Evolutionary conservation across 2,113 vertebrate species (phyloP).

Genomic region (Azemiops feae): DNA sequence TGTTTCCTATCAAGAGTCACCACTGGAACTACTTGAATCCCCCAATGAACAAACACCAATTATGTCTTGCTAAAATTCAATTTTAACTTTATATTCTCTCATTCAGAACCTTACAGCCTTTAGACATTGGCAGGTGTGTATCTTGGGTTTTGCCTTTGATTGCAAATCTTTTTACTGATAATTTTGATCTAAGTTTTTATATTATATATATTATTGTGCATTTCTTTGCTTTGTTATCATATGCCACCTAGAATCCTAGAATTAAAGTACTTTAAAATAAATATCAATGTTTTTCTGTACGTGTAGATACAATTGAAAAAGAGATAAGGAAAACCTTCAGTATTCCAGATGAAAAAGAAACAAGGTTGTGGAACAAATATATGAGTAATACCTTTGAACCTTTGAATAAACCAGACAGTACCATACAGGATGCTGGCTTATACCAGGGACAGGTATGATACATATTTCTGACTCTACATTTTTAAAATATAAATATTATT

Average conservation of each 20-base stretch:
- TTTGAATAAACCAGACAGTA: slow-evolving; percentile 97
- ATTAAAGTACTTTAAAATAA: not conserved
- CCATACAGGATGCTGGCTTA: slow-evolving; percentile 96
- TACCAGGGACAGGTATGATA: slow-evolving; percentile 95
- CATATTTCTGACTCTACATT: not conserved
- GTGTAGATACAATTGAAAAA: slow-evolving; percentile 93
- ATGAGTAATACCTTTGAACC: slow-evolving; percentile 99
- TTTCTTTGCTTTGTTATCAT: not conserved
- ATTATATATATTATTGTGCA: not conserved
- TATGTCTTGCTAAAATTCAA: not conserved
- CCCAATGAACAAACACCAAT: not conserved
- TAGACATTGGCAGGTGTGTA: not conserved
- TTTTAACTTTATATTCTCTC: not conserved
- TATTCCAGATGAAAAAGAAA: slow-evolving; percentile 95
- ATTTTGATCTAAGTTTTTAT: not conserved
- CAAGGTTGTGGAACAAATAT: slow-evolving; percentile 97
- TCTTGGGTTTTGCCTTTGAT: not conserved
- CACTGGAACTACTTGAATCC: not conserved
- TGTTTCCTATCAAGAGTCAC: not conserved
- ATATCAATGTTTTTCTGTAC: slow-evolving; percentile 20
- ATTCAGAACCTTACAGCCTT: not conserved
- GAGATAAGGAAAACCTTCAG: slow-evolving; percentile 97
- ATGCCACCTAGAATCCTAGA: not conserved
- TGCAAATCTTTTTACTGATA: not conserved
- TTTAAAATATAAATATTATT: not conserved